These are phyloP conservation scores for Anagyrus pseudococci DNA, from an alignment of 2,888 invertebrate genomes.

Conservation along the genomic window DNA sequence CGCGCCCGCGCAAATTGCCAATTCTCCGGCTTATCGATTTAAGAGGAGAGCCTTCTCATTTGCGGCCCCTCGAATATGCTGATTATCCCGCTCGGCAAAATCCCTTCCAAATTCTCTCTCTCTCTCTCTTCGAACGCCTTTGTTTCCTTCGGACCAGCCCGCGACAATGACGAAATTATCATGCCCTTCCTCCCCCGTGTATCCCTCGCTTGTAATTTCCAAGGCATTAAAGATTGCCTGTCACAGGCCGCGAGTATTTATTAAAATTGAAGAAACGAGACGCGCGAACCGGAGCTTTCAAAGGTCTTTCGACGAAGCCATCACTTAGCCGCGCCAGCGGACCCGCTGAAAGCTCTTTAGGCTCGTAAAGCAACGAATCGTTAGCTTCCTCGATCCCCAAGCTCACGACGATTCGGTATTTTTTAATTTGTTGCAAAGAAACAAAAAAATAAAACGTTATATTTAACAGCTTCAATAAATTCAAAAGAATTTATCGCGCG, in stretches of 20 bases:
- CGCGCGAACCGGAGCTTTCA: too few relatives aligned
- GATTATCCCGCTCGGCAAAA: conserved; percentile 45
- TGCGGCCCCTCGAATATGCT: conserved; percentile 46
- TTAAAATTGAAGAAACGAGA: too few relatives aligned
- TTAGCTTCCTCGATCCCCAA: too few relatives aligned
- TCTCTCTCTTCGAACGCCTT: background rate
- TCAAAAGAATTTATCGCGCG: too few relatives aligned
- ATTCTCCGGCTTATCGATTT: conserved; percentile 40
- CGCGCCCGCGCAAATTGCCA: conserved; percentile 27
- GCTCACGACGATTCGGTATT: too few relatives aligned
- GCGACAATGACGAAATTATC: conserved; percentile 21
- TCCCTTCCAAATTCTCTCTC: conserved; percentile 2
- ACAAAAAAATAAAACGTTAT: too few relatives aligned
- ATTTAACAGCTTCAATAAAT: too few relatives aligned
- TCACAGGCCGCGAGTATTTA: background rate
- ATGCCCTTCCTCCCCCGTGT: conserved; percentile 2
- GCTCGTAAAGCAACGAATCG: too few relatives aligned
- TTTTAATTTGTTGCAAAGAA: too few relatives aligned
- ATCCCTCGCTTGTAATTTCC: background rate
- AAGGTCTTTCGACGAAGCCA: too few relatives aligned
- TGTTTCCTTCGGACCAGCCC: conserved; percentile 8
- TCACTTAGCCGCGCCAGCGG: too few relatives aligned
- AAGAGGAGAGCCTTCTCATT: conserved; percentile 45
- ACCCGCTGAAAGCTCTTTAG: too few relatives aligned
- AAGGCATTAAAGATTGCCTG: background rate